Evolutionary conservation across 2,113 vertebrate genomes (phyloP).

Genomic region (Panthera uncia): DNA sequence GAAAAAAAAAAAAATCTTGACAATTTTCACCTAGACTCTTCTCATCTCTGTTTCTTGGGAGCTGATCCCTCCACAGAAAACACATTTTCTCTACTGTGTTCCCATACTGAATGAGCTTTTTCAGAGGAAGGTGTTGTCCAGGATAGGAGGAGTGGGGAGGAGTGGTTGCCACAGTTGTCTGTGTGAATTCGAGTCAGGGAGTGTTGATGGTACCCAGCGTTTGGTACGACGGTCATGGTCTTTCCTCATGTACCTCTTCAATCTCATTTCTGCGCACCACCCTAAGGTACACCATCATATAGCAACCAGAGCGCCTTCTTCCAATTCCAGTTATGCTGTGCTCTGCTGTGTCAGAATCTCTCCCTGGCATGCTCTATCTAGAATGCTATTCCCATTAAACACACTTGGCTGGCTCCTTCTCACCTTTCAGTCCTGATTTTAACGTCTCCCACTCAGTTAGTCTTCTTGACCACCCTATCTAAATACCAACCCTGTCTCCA

Average conservation of each 20-base stretch:
- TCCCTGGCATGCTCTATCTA: neutral
- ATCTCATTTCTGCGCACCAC: accelerated
- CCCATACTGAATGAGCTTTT: neutral
- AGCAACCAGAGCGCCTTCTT: neutral
- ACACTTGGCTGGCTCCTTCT: neutral
- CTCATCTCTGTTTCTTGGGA: neutral
- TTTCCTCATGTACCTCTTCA: neutral
- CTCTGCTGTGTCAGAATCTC: neutral
- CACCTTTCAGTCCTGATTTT: neutral
- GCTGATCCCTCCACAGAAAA: neutral
- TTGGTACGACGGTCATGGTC: neutral
- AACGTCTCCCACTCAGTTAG: neutral
- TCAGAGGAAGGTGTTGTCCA: neutral
- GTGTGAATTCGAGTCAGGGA: neutral
- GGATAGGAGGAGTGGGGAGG: accelerated
- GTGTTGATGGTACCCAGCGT: accelerated
- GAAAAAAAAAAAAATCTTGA: neutral
- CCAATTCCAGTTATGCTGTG: accelerated
- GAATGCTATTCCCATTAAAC: neutral
- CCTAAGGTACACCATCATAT: neutral
- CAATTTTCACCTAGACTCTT: neutral
- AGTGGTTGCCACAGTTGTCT: accelerated
- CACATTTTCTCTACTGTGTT: neutral
- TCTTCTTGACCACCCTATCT: neutral
- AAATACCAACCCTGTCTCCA: neutral